These are phyloP conservation scores for Plestiodon gilberti DNA, from an alignment of 2,113 vertebrate species.

Conservation along the genomic window DNA sequence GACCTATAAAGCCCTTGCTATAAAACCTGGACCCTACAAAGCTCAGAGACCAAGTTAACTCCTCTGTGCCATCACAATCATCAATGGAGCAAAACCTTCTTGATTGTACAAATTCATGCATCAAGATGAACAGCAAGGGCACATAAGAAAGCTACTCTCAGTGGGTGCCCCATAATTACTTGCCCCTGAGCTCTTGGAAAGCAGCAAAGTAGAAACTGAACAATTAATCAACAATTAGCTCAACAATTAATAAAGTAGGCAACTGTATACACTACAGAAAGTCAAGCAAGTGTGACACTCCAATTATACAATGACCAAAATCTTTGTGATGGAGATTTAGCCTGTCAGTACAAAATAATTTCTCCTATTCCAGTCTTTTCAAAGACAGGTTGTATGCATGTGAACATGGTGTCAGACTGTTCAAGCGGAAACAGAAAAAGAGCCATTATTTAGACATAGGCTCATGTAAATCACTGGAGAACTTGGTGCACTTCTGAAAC, in stretches of 20 bases:
- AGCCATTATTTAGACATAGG: neutral
- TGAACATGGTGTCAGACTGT: neutral
- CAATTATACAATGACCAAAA: neutral
- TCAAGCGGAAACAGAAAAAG: neutral
- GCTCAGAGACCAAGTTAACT: neutral
- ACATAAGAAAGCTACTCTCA: neutral
- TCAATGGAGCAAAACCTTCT: neutral
- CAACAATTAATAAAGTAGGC: neutral
- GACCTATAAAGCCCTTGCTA: neutral
- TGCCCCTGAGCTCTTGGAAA: neutral
- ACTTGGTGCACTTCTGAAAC: too few species aligned
- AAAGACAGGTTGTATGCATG: neutral
- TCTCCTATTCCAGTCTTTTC: neutral
- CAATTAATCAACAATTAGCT: neutral
- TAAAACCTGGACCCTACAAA: neutral
- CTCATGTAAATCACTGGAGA: too few species aligned
- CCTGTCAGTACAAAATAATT: neutral
- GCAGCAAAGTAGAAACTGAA: neutral
- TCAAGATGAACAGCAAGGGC: neutral
- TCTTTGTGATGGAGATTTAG: neutral
- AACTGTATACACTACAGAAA: neutral
- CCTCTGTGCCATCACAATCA: neutral
- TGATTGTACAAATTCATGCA: neutral
- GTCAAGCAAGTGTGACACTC: neutral
- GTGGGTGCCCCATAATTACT: neutral